Conservation (phyloP, 2,113 vertebrate genomes). For the Trichechus manatus region DNA sequence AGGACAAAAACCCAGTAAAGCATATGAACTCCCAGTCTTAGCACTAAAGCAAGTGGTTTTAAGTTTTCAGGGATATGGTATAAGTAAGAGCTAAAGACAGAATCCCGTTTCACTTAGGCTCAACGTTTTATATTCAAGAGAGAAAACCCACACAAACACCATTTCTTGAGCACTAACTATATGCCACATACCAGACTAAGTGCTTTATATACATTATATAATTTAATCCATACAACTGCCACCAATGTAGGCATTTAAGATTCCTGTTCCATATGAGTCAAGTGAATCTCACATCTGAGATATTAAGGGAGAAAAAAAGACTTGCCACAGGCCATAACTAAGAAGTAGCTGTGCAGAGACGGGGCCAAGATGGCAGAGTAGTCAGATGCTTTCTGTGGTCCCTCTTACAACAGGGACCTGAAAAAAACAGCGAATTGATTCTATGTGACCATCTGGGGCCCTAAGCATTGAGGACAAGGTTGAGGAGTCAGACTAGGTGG, state of each 20-base stretch:
- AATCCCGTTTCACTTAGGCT: not conserved
- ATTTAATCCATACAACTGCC: not conserved
- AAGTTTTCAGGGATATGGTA: not conserved
- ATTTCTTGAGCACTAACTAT: not conserved
- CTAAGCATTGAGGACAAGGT: no score
- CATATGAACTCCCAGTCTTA: not conserved
- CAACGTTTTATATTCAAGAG: not conserved
- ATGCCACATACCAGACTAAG: not conserved
- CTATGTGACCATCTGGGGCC: no score
- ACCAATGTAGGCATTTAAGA: not conserved
- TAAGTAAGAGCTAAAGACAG: not conserved
- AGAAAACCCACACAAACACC: not conserved
- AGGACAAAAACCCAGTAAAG: not conserved
- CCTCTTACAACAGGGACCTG: no score
- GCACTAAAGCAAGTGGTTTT: not conserved
- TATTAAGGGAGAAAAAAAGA: not conserved
- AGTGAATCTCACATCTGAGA: constrained; percentile 4
- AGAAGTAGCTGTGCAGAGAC: not conserved
- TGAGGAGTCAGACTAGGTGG: no score
- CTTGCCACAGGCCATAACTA: not conserved
- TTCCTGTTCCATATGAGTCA: not conserved
- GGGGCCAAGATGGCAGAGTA: no score
- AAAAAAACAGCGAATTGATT: no score
- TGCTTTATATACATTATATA: not conserved
- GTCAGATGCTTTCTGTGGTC: no score